A percentile compares a stretch with the other conserved stretches of the same genome.
Evolutionary conservation across 2,113 vertebrate species (phyloP).

Genomic region (Rhadina sibilatrix): DNA sequence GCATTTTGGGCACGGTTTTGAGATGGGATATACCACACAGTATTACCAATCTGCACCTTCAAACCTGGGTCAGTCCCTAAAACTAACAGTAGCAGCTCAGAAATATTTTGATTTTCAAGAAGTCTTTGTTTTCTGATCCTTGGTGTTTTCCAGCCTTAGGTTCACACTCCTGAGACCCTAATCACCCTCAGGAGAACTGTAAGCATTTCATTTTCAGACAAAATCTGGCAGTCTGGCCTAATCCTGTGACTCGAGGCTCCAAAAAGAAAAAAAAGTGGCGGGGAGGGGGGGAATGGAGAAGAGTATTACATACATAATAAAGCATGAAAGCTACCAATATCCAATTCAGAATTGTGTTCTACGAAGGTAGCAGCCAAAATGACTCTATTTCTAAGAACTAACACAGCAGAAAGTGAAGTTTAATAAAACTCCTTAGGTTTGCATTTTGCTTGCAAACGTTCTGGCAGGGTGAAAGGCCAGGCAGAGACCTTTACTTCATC

Average conservation of each 20-base stretch:
- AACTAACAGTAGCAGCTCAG: neutral
- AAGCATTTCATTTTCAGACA: neutral
- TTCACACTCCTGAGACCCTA: neutral
- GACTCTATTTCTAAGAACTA: neutral
- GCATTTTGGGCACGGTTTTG: neutral
- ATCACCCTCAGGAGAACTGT: neutral
- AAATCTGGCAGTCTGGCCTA: neutral
- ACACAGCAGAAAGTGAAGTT: neutral
- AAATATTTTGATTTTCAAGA: neutral
- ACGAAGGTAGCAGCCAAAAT: neutral
- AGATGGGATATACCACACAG: rapidly evolving
- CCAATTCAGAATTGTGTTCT: neutral
- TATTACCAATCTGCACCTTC: neutral
- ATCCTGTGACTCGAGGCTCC: neutral
- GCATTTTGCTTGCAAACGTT: neutral
- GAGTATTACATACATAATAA: neutral
- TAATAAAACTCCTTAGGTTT: neutral
- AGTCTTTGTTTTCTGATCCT: neutral
- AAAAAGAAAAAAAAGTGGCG: neutral
- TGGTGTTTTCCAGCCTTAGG: neutral
- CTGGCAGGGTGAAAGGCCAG: neutral
- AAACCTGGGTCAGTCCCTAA: neutral
- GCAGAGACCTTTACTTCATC: neutral
- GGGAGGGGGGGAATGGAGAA: rapidly evolving
- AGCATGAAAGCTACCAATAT: neutral